Percentiles rank a stretch among this genome's conserved stretches.
Conservation (phyloP, 2,113 vertebrate species). For the Acrocephalus kingi region DNA sequence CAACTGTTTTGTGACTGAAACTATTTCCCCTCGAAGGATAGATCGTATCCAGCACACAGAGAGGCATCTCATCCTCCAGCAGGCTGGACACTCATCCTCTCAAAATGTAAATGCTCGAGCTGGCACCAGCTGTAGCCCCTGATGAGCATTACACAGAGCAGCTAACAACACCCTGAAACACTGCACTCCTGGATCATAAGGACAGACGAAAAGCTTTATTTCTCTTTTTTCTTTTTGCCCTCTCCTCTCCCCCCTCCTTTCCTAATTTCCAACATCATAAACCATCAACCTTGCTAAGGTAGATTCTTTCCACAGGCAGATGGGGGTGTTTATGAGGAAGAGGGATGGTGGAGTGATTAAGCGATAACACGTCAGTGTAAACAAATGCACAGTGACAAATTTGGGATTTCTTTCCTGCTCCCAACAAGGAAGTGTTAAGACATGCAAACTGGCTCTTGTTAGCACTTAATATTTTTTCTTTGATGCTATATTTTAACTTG, state of each 20-base stretch:
- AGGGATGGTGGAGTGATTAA: not conserved
- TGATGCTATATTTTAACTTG: not conserved
- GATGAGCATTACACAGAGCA: not conserved
- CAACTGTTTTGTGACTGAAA: not conserved
- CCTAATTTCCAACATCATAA: not conserved
- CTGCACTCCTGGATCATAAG: not conserved
- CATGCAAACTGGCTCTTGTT: not conserved
- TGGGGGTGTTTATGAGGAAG: not conserved
- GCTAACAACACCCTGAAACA: not conserved
- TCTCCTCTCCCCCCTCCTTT: accelerated
- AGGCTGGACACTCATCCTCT: not conserved
- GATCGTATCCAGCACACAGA: not conserved
- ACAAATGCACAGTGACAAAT: conserved; percentile 17
- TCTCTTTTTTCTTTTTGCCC: not conserved
- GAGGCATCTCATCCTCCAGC: not conserved
- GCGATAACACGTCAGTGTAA: not conserved
- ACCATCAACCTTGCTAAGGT: not conserved
- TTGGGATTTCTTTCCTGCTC: not conserved
- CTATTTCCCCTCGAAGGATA: not conserved
- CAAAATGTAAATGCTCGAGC: not conserved
- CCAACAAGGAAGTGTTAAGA: not conserved
- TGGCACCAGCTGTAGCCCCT: not conserved
- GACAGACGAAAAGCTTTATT: not conserved
- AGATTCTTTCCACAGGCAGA: not conserved
- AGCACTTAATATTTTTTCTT: not conserved